A percentile compares a stretch with the other conserved stretches of the same genome.
Conservation (phyloP, 2,113 vertebrate species). For the Muntiacus reevesi region DNA sequence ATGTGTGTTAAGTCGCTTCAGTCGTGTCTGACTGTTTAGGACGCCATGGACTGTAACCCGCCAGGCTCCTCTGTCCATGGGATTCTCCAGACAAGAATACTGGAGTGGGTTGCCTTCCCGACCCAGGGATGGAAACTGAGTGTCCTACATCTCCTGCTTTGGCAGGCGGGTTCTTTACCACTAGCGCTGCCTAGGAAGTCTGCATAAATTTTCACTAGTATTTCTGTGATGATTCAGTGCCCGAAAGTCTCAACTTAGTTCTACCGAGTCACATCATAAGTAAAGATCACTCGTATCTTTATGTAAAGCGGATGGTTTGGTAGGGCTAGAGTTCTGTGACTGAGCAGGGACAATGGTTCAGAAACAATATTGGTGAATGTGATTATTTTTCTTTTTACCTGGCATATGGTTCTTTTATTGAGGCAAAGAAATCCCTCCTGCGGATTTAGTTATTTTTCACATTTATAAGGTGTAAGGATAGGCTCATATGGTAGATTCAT, state of each 20-base stretch:
- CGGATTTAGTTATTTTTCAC: constrained; percentile 45
- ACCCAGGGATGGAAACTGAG: neutral
- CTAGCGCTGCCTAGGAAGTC: neutral
- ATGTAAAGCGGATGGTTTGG: neutral
- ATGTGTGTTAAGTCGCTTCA: neutral
- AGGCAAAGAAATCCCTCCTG: constrained; percentile 38
- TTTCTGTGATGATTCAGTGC: neutral
- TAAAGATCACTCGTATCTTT: neutral
- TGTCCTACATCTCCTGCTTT: neutral
- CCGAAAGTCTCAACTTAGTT: neutral
- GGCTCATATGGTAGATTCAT: constrained; percentile 53
- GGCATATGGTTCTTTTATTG: constrained; percentile 45
- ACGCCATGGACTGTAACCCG: neutral
- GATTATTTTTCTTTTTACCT: constrained; percentile 36
- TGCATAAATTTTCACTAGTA: neutral
- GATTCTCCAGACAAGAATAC: neutral
- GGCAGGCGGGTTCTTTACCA: neutral
- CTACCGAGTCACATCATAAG: neutral
- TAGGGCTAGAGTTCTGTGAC: neutral
- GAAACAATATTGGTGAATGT: neutral
- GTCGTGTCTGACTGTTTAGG: neutral
- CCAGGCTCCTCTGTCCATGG: neutral
- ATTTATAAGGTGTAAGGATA: constrained; percentile 51
- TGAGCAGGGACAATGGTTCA: neutral
- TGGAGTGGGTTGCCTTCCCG: neutral